Conservation (phyloP, 2,797 vertebrate species). For the Euthynnus affinis region DNA sequence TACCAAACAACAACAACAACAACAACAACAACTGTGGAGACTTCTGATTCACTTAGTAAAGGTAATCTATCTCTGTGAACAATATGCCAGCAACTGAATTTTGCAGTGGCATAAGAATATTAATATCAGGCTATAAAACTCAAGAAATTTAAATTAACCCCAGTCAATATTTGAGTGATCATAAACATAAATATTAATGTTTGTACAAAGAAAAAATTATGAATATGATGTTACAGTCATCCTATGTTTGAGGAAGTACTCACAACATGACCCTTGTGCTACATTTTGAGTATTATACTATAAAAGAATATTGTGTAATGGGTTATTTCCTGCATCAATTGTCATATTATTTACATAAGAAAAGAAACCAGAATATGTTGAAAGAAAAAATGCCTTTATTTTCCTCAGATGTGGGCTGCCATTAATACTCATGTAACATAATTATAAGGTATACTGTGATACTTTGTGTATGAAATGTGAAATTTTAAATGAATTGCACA, state of each 20-base stretch:
- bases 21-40: constrained; percentile 3
- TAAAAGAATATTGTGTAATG: no score
- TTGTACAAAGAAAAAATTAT: neutral
- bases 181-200: neutral
- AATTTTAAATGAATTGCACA: neutral
- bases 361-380: no score
- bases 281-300: no score
- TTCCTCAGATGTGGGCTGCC: no score
- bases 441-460: no score
- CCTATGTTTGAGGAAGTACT: neutral
- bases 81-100: constrained; percentile 25
- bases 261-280: no score
- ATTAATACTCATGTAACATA: no score
- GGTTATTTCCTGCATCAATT: neutral
- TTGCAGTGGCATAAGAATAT: constrained; percentile 19
- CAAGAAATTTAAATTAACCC: no score
- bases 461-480: neutral
- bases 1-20: no score
- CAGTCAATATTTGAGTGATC: no score
- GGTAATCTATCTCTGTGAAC: constrained; percentile 34
- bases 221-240: neutral
- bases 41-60: constrained; percentile 29
- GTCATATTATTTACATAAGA: no score
- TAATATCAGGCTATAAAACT: constrained; percentile 15
- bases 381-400: no score